Conservation (phyloP, 2,113 vertebrate species). For the Paracanthobrama guichenoti region DNA sequence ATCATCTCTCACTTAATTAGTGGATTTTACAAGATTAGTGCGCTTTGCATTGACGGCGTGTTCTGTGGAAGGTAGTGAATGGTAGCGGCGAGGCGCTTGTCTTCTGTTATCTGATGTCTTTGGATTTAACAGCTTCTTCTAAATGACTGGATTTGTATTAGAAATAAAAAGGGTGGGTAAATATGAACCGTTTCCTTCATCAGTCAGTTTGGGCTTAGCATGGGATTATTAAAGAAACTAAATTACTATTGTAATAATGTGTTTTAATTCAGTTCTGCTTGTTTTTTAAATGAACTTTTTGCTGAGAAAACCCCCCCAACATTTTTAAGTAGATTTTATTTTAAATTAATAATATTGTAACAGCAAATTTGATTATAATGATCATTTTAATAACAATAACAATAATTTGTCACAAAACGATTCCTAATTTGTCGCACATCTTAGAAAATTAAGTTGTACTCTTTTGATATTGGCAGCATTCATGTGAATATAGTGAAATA, state of each 20-base stretch:
- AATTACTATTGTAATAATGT: background rate
- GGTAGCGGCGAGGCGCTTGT: conserved; percentile 4
- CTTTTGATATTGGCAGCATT: background rate
- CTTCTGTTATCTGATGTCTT: conserved; percentile 48
- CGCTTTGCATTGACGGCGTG: conserved; percentile 42
- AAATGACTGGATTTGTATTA: conserved; percentile 32
- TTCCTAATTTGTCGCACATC: background rate
- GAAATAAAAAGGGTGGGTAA: conserved; percentile 19
- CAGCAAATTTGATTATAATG: conserved; percentile 25
- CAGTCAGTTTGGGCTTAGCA: background rate
- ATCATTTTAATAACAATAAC: conserved; percentile 53
- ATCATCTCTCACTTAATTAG: conserved; percentile 55
- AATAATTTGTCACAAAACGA: conserved; percentile 14
- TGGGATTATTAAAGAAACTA: background rate
- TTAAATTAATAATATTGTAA: background rate
- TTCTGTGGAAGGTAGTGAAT: conserved; percentile 39
- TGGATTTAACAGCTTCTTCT: conserved; percentile 47
- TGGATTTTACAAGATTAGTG: conserved; percentile 53
- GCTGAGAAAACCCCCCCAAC: background rate
- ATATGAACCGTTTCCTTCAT: conserved; percentile 8
- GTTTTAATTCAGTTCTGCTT: background rate
- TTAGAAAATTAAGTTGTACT: too few species aligned
- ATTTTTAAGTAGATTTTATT: background rate
- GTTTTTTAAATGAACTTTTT: background rate
- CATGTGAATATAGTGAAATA: background rate